These are phyloP conservation scores for Morinoia aosen DNA, from an alignment of 2,888 invertebrate genomes.

Conservation along the genomic window DNA sequence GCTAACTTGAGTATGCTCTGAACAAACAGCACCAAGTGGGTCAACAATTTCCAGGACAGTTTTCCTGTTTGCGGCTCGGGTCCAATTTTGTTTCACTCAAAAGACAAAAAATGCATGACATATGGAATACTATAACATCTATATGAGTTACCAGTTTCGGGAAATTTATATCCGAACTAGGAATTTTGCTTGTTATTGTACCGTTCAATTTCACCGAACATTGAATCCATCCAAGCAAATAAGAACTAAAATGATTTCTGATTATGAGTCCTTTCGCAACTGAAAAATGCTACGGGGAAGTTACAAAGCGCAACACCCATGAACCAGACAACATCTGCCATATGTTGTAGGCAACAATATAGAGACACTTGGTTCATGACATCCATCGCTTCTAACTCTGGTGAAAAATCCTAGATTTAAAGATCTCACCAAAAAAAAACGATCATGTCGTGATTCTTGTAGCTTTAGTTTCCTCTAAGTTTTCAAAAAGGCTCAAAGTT, in stretches of 20 bases:
- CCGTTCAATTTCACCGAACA: too few species aligned
- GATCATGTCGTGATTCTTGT: neutral
- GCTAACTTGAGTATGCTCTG: too few species aligned
- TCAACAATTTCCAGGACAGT: too few species aligned
- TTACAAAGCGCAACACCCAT: neutral
- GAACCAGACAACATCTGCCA: neutral
- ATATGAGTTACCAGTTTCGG: too few species aligned
- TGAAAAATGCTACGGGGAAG: neutral
- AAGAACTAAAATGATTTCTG: neutral
- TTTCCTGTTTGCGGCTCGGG: too few species aligned
- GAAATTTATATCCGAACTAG: too few species aligned
- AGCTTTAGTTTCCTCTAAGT: neutral
- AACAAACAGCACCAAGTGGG: too few species aligned
- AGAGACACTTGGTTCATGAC: neutral
- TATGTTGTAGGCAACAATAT: neutral
- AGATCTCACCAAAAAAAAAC: neutral
- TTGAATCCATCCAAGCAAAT: too few species aligned
- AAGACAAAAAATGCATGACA: too few species aligned
- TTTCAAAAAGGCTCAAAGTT: neutral
- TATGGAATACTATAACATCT: too few species aligned
- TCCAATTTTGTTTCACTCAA: too few species aligned
- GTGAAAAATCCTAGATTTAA: neutral
- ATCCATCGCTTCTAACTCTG: neutral
- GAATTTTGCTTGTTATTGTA: too few species aligned
- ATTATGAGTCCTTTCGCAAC: neutral